Percentiles rank a stretch among this genome's conserved stretches.
phyloP scores from a whole-genome alignment of 1,140 invertebrate species.

The Chionoecetes opilio region DNA sequence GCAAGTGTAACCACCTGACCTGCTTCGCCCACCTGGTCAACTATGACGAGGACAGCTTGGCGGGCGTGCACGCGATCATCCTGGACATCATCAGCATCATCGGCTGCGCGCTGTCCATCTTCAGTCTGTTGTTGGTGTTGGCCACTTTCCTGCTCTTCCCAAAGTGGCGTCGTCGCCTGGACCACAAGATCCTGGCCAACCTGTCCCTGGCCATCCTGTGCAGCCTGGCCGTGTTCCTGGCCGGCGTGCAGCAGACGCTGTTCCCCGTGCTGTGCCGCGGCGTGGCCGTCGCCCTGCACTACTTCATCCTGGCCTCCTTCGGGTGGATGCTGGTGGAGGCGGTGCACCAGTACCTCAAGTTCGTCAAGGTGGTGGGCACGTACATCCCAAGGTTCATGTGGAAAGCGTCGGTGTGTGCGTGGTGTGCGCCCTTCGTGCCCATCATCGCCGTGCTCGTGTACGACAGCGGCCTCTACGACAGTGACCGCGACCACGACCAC shows the following conservation, averaged over 20 bases:
- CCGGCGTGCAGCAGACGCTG: conserved; percentile 79
- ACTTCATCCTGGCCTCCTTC: conserved; percentile 84
- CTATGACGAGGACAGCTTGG: conserved; percentile 71
- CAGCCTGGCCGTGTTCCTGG: conserved; percentile 80
- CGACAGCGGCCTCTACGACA: conserved; percentile 80
- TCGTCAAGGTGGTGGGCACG: conserved; percentile 85
- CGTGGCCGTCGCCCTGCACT: conserved; percentile 84
- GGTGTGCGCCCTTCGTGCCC: conserved; percentile 82
- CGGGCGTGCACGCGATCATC: conserved; percentile 61
- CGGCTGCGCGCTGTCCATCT: conserved; percentile 81
- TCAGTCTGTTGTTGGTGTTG: conserved; percentile 81
- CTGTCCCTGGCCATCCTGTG: conserved; percentile 81
- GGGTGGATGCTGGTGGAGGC: conserved; percentile 85
- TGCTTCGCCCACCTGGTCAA: conserved; percentile 81
- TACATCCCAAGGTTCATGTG: conserved; percentile 83
- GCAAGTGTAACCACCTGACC: conserved; percentile 82
- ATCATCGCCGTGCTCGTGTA: conserved; percentile 81
- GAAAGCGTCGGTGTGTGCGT: conserved; percentile 84
- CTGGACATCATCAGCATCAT: conserved; percentile 81
- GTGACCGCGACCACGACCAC: conserved; percentile 24
- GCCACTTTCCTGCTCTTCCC: conserved; percentile 81
- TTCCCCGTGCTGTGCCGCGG: conserved; percentile 76
- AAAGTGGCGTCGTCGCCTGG: conserved; percentile 81
- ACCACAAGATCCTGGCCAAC: conserved; percentile 82
- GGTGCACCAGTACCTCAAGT: conserved; percentile 84